Base-by-base conservation (phyloP, 2,113 vertebrate genomes). In the Anoplopoma fimbria region DNA sequence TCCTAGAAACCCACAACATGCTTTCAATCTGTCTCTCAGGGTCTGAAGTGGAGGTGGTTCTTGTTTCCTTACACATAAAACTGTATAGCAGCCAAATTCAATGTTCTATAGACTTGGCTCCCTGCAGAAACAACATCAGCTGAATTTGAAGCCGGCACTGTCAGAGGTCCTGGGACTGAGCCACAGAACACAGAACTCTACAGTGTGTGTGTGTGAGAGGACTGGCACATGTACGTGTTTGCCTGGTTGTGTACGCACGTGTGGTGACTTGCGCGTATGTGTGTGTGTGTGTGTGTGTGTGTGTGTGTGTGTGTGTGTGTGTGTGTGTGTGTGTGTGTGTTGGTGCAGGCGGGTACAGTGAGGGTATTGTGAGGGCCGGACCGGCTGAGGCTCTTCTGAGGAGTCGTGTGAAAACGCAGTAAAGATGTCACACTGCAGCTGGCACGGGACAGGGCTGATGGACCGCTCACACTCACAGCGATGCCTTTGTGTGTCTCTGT, bases 361-460 rank as follows among this genome's bases (percentile, higher is more conserved):
- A 73, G 71, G 84, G 89, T 63, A 91, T 95, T 94, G 94, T 93
- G 38, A 72, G 67, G 31, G 19, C 9, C 21, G 49, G 49, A n/a
- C 76, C n/a, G 42, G n/a, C 64, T 51, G 60, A 63, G 75, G 69
- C 81, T 79, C 36, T 87, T 86, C 34, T 77, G 77, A 58, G 88
- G 69, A 83, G 86, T 89, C 86, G 91, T 91, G 89, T 93, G 92
- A 94, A 94, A 93, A 89, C 47, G 83, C 85, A 91, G 86, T 92
- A 89, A 93, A 93, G 89, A 93, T 92, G 92, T 93, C 92, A 88
- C 87, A 62, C 61, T 81, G 90, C 87, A 91, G 90, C 90, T 92
- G 85, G 88, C 87, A 91, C 69, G 36, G 91, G 77, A 83, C 70
- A 17, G 71, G 25, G 3, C 89, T 91, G 88, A 89, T 91, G 87